Evolutionary conservation across 2,888 invertebrate genomes (phyloP).

Genomic region (Gastrophysa polygoni): DNA sequence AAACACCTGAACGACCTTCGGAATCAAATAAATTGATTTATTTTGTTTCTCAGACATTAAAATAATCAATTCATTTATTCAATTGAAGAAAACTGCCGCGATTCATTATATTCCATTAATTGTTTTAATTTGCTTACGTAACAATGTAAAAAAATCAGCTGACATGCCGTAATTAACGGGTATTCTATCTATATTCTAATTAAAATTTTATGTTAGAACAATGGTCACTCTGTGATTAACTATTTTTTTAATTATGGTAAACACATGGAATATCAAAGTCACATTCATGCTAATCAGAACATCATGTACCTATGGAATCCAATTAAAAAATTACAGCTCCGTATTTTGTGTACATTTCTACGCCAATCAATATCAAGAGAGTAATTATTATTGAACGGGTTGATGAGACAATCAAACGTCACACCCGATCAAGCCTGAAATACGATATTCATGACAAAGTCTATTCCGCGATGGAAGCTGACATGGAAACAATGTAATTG

Average conservation of each 20-base stretch:
- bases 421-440: not conserved
- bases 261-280: not conserved
- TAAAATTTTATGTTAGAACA: constrained; percentile 24
- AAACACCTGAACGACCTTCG: not conserved
- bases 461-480: not conserved
- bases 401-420: not conserved
- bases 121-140: constrained; percentile 27
- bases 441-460: not conserved
- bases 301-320: not conserved
- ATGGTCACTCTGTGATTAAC: not conserved
- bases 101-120: constrained; percentile 31
- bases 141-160: constrained; percentile 26
- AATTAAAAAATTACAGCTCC: not conserved
- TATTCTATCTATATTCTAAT: constrained; percentile 22
- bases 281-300: not conserved
- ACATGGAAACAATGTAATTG: not conserved
- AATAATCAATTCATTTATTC: constrained; percentile 31
- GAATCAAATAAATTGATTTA: not conserved
- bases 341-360: not conserved
- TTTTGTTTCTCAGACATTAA: not conserved
- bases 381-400: not conserved
- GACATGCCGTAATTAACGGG: constrained; percentile 29
- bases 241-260: not conserved
- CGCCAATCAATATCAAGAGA: not conserved
- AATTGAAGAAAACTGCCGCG: constrained; percentile 35